phyloP scores from a whole-genome alignment of 2,888 invertebrate genomes.

The Chrysina gloriosa region DNA sequence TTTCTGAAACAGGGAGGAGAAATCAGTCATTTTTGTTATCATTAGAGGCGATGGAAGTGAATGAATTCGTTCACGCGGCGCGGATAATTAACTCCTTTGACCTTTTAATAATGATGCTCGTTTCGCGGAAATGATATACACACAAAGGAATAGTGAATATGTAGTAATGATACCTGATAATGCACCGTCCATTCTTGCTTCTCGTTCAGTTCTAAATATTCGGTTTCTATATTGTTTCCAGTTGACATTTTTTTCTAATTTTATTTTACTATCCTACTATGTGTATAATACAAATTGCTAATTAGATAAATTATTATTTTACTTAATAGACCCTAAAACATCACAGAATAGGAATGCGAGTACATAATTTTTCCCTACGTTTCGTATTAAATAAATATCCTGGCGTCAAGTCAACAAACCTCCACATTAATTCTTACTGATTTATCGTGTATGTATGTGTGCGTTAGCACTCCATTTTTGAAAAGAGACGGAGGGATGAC shows the following conservation, averaged over 20 bases:
- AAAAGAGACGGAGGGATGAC: conserved; percentile 51
- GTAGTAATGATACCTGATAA: conserved; percentile 72
- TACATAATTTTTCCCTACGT: conserved; percentile 35
- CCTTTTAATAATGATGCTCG: conserved; percentile 31
- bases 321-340: conserved; percentile 42
- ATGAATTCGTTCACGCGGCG: conserved; percentile 5
- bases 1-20: conserved; percentile 69
- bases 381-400: conserved; percentile 36
- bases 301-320: conserved; percentile 36
- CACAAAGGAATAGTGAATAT: conserved; percentile 5
- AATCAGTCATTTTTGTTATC: conserved; percentile 5
- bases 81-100: conserved; percentile 36
- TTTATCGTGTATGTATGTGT: conserved; percentile 41
- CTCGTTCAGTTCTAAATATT: conserved; percentile 77
- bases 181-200: conserved; percentile 77
- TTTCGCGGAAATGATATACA: conserved; percentile 24
- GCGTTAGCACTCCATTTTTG: conserved; percentile 58
- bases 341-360: conserved; percentile 34
- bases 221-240: conserved; percentile 73
- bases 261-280: background rate
- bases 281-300: conserved; percentile 14
- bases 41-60: background rate
- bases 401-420: conserved; percentile 42
- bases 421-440: conserved; percentile 49
- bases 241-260: conserved; percentile 54